Evolutionary conservation across 2,113 vertebrate genomes (phyloP).

Genomic region (Bos indicus): DNA sequence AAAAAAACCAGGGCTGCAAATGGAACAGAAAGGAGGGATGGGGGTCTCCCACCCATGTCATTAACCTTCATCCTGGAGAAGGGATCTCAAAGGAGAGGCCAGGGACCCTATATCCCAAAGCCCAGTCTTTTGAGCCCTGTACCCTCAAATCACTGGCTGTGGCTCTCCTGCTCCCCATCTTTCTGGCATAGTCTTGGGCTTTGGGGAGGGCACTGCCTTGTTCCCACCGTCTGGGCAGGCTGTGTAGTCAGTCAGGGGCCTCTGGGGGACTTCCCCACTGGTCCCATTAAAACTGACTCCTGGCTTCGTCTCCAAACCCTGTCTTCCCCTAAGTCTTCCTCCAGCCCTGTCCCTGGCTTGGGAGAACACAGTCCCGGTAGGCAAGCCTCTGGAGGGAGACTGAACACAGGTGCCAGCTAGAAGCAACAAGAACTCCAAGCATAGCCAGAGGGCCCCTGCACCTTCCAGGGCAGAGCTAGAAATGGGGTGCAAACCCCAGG

Average conservation of each 20-base stretch:
- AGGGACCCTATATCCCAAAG: background rate
- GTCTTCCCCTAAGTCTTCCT: background rate
- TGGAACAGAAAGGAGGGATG: constrained; percentile 3
- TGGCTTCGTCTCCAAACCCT: constrained; percentile 6
- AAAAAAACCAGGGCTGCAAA: constrained; percentile 72
- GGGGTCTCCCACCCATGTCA: background rate
- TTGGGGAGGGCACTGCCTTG: background rate
- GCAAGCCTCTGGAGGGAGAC: background rate
- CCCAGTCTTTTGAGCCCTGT: background rate
- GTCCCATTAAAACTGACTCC: background rate
- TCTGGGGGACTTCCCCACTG: background rate
- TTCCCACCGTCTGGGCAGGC: background rate
- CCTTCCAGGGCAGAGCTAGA: background rate
- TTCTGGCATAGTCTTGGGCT: background rate
- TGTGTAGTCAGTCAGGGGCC: background rate
- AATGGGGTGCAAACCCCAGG: background rate
- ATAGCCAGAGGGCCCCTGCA: background rate
- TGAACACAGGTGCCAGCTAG: background rate
- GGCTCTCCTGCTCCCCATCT: background rate
- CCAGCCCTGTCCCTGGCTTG: background rate
- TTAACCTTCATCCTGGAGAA: background rate
- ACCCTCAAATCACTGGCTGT: background rate
- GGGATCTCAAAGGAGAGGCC: background rate
- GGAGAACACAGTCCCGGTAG: background rate
- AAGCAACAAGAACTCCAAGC: background rate